These are phyloP conservation scores for Sciurus carolinensis DNA, from an alignment of 2,797 vertebrate genomes.

Conservation along the genomic window DNA sequence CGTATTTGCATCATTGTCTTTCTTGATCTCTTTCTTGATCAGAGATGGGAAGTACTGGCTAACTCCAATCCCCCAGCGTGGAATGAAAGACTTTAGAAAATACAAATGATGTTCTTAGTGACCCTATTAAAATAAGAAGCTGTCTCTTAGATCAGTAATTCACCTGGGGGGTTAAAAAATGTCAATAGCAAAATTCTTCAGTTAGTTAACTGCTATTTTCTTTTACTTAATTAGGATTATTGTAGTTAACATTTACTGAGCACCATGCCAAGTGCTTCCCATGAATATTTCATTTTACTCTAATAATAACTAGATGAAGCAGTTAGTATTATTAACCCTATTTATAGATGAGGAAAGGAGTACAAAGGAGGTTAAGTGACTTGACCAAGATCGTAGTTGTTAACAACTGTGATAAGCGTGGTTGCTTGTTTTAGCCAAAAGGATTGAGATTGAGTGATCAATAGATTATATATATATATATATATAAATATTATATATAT, in stretches of 20 bases:
- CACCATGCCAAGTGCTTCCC: background rate
- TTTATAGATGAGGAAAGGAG: conserved; percentile 15
- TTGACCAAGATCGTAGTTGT: background rate
- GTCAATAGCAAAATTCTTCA: background rate
- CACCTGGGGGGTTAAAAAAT: background rate
- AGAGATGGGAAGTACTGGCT: background rate
- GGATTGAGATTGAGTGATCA: background rate
- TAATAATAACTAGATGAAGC: background rate
- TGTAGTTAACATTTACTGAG: conserved; percentile 47
- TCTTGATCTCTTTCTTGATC: background rate
- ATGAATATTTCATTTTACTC: conserved; percentile 69
- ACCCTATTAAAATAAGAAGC: background rate
- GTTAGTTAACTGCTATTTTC: background rate
- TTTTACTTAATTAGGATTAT: conserved; percentile 5
- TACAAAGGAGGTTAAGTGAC: background rate
- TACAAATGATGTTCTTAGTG: background rate
- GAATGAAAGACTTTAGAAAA: background rate
- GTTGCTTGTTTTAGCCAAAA: background rate
- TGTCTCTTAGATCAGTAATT: background rate
- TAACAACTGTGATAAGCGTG: background rate
- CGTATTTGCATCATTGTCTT: background rate
- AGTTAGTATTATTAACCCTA: conserved; percentile 8
- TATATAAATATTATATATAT: too few species aligned
- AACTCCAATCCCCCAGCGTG: background rate
- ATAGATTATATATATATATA: too few species aligned